Evolutionary conservation across 2,797 vertebrate genomes (phyloP), one percentile per base, ranked within the genome.

Genomic region (Neomorphus geoffroyi): DNA sequence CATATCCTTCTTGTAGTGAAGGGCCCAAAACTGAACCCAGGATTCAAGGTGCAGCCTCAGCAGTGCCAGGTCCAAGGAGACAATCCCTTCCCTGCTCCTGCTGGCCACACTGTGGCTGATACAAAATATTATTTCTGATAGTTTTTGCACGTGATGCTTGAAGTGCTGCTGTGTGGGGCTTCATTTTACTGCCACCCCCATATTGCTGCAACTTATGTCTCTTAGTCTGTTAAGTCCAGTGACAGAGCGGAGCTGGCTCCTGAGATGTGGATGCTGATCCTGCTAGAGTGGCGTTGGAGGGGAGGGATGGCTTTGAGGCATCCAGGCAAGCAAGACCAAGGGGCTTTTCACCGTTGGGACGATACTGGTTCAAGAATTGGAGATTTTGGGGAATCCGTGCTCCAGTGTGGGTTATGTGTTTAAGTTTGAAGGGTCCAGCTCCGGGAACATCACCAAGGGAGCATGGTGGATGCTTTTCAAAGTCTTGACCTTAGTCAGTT

Each of bases 321-420:
- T 24, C 17, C 18, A 12, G 27, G 39, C 8, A 48, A 9, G 35
- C 3, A 54, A 43, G 16, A 57, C 8, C 7, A 5, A 13, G 33
- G 67, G 33, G 12, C 14, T 62, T 33, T 39, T 33, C 23, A 0
- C 11, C 6, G 18, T 7, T 8, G 8, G 61, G 61, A 13, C 57
- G 41, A 27, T 6, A 1, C 28, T 30, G 64, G 26, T 35, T 62
- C 35, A 4, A 2, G 32, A 66, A 6, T 2, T 11, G 28, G 21
- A n/a, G 2, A 1, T 77, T 74, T 15, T 19, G n/a, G 33, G 32
- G 30, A 11, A 11, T 50, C 51, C 3, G 0, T 22, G 32, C 26
- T 2, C 19, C 18, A 18, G 15, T 0, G 3, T 41, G 61, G 26
- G 30, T 43, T n/a, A 3, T 1, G 0, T 33, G 41, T 61, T 33